Percentiles rank a stretch among this genome's conserved stretches.
phyloP scores from a whole-genome alignment of 2,113 vertebrate species.

The Baryphthengus martii region DNA sequence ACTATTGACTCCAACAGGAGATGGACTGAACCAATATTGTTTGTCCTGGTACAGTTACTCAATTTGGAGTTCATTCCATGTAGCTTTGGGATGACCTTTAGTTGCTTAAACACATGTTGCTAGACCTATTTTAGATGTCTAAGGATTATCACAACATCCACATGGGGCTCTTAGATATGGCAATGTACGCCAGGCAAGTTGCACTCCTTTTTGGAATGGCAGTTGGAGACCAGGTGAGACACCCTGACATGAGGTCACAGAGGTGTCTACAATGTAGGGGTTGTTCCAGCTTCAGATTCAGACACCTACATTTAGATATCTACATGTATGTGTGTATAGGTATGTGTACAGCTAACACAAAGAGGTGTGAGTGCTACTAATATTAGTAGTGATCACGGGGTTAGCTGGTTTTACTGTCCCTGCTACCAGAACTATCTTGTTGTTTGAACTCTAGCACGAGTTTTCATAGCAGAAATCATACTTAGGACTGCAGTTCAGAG shows the following conservation, averaged over 20 bases:
- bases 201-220: background rate
- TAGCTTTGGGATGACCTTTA: background rate
- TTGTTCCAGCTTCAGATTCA: background rate
- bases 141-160: background rate
- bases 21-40: background rate
- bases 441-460: background rate
- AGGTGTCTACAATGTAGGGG: rapidly evolving
- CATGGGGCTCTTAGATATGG: background rate
- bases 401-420: background rate
- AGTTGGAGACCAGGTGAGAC: background rate
- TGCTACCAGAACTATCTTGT: background rate
- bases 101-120: background rate
- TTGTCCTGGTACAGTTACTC: background rate
- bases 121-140: background rate
- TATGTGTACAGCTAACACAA: background rate
- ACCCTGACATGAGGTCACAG: too few relatives aligned
- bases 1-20: background rate
- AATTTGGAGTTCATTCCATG: background rate
- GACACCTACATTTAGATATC: background rate
- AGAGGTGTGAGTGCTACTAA: background rate
- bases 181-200: rapidly evolving
- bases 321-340: rapidly evolving
- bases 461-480: background rate
- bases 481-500: background rate
- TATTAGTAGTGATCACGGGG: background rate